Evolutionary conservation across 2,888 invertebrate species (phyloP).

Genomic region (Microdon myrmicae): DNA sequence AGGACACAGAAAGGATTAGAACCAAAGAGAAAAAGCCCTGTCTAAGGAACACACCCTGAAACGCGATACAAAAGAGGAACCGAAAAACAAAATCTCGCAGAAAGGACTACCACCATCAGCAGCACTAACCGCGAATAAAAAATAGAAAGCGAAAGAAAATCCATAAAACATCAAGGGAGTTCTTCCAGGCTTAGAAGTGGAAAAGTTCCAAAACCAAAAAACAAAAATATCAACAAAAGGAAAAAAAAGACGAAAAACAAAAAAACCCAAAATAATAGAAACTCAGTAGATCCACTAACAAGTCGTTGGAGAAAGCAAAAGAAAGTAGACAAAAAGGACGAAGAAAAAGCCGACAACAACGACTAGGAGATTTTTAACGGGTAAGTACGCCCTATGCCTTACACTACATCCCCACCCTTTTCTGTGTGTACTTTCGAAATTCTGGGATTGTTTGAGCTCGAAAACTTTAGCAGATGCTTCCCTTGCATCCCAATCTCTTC

Average conservation of each 20-base stretch:
- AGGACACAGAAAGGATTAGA: constrained; percentile 17
- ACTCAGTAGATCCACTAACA: too few relatives aligned
- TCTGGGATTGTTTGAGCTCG: constrained; percentile 2
- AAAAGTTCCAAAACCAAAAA: constrained; percentile 2
- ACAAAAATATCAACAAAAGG: constrained; percentile 11
- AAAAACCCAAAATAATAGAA: too few relatives aligned
- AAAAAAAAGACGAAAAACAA: constrained; percentile 4
- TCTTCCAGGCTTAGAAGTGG: constrained; percentile 22
- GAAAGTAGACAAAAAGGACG: neutral
- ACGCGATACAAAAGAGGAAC: constrained; percentile 26
- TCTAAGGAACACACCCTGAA: constrained; percentile 31
- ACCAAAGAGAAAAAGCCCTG: constrained; percentile 7
- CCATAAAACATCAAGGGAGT: constrained; percentile 14
- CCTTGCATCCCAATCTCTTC: too few relatives aligned
- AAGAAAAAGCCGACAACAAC: neutral
- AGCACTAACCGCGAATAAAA: constrained; percentile 11
- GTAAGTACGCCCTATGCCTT: constrained; percentile 8
- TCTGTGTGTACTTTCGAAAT: neutral
- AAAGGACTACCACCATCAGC: constrained; percentile 33
- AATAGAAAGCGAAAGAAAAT: constrained; percentile 5
- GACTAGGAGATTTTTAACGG: neutral
- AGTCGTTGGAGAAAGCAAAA: too few relatives aligned
- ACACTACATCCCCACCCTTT: too few relatives aligned
- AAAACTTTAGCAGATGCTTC: constrained; percentile 13
- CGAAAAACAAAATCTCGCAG: too few relatives aligned